Percentiles rank a stretch among this genome's conserved stretches.
phyloP scores from a whole-genome alignment of 2,797 vertebrate species.

The Yasuhikotakia modesta region DNA sequence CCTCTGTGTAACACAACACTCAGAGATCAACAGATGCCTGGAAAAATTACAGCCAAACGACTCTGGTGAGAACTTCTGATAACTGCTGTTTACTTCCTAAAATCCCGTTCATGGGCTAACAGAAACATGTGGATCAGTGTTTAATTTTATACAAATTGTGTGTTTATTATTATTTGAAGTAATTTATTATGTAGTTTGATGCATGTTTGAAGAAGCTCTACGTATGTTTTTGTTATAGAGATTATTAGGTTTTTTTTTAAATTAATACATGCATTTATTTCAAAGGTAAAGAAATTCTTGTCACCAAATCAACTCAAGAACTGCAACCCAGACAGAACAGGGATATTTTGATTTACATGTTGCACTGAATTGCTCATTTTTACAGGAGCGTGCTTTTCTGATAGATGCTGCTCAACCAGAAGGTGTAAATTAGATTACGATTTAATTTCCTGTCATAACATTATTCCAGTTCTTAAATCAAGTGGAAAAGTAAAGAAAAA shows the following conservation, averaged over 20 bases:
- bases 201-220: background rate
- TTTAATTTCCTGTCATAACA: background rate
- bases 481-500: background rate
- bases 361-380: background rate
- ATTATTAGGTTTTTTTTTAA: background rate
- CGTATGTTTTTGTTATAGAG: background rate
- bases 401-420: background rate
- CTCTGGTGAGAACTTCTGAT: constrained; percentile 12
- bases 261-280: background rate
- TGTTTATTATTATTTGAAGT: background rate
- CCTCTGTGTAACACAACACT: constrained; percentile 63
- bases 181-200: background rate
- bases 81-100: constrained; percentile 3
- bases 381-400: background rate
- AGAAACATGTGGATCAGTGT: constrained; percentile 4
- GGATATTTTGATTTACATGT: background rate
- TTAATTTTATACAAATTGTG: too few species aligned
- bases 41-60: constrained; percentile 60
- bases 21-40: constrained; percentile 63
- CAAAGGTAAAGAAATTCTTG: background rate
- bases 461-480: background rate
- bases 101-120: constrained; percentile 16
- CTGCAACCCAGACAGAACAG: background rate
- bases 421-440: constrained; percentile 22
- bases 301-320: background rate